phyloP scores from a whole-genome alignment of 1,140 invertebrate species.

The Aphaenogaster ashmeadi region DNA sequence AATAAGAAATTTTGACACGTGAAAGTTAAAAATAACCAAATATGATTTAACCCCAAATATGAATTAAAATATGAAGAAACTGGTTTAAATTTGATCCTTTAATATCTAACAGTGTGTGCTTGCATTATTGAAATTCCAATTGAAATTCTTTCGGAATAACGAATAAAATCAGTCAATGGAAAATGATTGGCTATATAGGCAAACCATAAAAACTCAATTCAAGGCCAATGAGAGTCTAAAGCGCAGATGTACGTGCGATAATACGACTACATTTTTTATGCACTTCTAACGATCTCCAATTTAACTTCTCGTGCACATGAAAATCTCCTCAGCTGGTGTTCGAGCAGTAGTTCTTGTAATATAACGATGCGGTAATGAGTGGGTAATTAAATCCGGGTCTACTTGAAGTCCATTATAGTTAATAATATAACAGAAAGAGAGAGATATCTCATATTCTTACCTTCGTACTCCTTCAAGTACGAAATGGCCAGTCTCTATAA shows the following conservation, averaged over 20 bases:
- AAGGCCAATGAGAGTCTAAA: not conserved
- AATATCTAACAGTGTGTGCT: too few species aligned
- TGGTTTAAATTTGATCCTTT: too few species aligned
- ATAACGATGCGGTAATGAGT: not conserved
- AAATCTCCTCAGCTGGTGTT: not conserved
- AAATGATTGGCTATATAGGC: not conserved
- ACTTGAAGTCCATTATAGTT: not conserved
- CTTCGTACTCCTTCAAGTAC: not conserved
- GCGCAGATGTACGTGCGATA: not conserved
- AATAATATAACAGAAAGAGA: not conserved
- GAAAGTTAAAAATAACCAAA: too few species aligned
- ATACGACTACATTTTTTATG: not conserved
- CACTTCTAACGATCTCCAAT: not conserved
- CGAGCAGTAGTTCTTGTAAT: not conserved
- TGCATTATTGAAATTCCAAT: too few species aligned
- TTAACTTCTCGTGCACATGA: not conserved
- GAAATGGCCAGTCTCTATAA: not conserved
- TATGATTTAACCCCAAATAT: too few species aligned
- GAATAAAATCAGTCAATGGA: not conserved
- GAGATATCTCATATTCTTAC: not conserved
- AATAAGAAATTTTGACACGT: too few species aligned
- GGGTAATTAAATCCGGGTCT: not conserved
- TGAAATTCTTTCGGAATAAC: constrained; percentile 2
- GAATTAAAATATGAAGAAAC: too few species aligned
- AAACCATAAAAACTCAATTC: not conserved